Conservation (phyloP, 2,797 vertebrate genomes). For the Loris lydekkerianus region DNA sequence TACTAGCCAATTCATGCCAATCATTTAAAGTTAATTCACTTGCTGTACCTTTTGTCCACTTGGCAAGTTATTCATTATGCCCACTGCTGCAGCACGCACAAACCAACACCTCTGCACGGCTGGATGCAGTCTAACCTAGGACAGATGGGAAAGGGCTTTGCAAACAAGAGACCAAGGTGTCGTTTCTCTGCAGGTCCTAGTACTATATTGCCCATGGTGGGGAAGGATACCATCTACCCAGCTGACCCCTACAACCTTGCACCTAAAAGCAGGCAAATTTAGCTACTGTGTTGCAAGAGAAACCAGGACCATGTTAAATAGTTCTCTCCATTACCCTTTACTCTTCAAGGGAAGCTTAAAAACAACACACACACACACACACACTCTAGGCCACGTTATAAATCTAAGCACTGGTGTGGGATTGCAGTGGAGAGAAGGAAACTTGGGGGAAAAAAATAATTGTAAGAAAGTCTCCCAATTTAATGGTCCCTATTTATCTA, state of each 20-base stretch:
- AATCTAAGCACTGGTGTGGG: conserved; percentile 57
- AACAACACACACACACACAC: not conserved
- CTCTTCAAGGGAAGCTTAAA: conserved; percentile 54
- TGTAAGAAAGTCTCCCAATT: not conserved
- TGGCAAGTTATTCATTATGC: conserved; percentile 16
- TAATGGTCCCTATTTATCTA: not conserved
- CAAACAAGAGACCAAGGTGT: conserved; percentile 19
- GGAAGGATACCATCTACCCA: not conserved
- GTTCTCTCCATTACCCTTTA: conserved; percentile 72
- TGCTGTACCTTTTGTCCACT: conserved; percentile 7
- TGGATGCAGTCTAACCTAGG: not conserved
- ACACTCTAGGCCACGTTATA: conserved; percentile 64
- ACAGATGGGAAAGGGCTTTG: not conserved
- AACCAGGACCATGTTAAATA: conserved; percentile 42
- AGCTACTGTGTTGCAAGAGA: conserved; percentile 56
- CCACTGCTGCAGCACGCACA: conserved; percentile 71
- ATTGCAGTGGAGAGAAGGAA: conserved; percentile 55
- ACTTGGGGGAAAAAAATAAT: not conserved
- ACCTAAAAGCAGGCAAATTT: conserved; percentile 26
- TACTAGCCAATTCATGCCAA: no score
- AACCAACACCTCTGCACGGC: not conserved
- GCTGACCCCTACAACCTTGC: conserved; percentile 18
- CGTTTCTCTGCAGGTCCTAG: not conserved
- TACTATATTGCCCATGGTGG: not conserved
- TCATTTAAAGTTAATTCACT: not conserved